A percentile compares a stretch with the other conserved stretches of the same genome.
phyloP scores from a whole-genome alignment of 2,797 vertebrate species.

The Platalea minor region DNA sequence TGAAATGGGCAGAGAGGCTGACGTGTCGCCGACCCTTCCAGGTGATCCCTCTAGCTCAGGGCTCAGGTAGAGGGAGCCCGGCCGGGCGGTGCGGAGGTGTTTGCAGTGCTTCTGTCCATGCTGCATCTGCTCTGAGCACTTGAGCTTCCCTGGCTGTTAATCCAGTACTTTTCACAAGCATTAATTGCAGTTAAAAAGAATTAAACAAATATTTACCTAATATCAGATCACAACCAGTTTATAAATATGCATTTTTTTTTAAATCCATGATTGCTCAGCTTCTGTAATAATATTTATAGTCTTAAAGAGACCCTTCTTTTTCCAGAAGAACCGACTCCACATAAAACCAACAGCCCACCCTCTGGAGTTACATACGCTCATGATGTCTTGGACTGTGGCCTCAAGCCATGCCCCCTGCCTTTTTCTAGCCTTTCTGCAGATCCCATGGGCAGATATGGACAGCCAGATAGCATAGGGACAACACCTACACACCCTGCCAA shows the following conservation, averaged over 20 bases:
- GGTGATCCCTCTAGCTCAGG: background rate
- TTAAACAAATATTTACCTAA: conserved; percentile 13
- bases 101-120: background rate
- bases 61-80: background rate
- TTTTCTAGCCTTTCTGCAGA: conserved; percentile 79
- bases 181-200: background rate
- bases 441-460: conserved; percentile 83
- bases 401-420: conserved; percentile 85
- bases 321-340: conserved; percentile 93
- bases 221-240: conserved; percentile 30
- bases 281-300: conserved; percentile 73
- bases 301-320: conserved; percentile 85
- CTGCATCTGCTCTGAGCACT: conserved; percentile 4
- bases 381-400: conserved; percentile 84
- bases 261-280: conserved; percentile 69
- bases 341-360: conserved; percentile 86
- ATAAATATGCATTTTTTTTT: conserved; percentile 57
- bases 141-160: conserved; percentile 53
- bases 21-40: background rate
- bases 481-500: conserved; percentile 81
- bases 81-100: background rate
- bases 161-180: conserved; percentile 1
- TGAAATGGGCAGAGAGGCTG: background rate
- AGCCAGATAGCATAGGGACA: conserved; percentile 85
- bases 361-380: conserved; percentile 85